A percentile compares a stretch with the other conserved stretches of the same genome.
These are phyloP conservation scores for Conus ventricosus DNA, from an alignment of 1,140 invertebrate species.

Conservation along the genomic window DNA sequence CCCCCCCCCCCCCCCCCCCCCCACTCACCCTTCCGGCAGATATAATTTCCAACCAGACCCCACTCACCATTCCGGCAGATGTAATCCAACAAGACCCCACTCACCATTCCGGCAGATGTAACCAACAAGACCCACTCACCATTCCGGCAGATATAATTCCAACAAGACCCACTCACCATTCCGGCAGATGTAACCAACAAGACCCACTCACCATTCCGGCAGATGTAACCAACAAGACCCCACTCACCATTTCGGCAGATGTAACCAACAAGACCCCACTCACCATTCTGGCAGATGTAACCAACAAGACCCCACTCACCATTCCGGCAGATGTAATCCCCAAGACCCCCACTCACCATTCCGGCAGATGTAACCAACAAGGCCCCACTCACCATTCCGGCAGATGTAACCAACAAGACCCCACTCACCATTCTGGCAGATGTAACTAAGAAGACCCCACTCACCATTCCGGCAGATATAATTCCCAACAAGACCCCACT, in stretches of 20 bases:
- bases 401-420: slow-evolving; percentile 97
- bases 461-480: not conserved
- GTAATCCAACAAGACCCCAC: not conserved
- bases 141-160: no score
- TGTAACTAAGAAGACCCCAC: slow-evolving; percentile 85
- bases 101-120: no score
- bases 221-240: no score
- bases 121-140: no score
- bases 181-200: not conserved
- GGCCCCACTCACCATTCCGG: slow-evolving; percentile 88
- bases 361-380: not conserved
- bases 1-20: no score
- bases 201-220: no score
- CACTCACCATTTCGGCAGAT: not conserved
- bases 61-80: not conserved
- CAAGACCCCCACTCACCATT: slow-evolving; percentile 88
- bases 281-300: not conserved
- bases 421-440: slow-evolving; percentile 95
- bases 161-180: no score
- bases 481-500: not conserved
- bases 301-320: not conserved
- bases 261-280: not conserved
- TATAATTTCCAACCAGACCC: no score
- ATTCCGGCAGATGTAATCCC: slow-evolving; percentile 79
- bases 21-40: no score